These are phyloP conservation scores for Sorex fumeus DNA, from an alignment of 2,113 vertebrate genomes.

Conservation along the genomic window DNA sequence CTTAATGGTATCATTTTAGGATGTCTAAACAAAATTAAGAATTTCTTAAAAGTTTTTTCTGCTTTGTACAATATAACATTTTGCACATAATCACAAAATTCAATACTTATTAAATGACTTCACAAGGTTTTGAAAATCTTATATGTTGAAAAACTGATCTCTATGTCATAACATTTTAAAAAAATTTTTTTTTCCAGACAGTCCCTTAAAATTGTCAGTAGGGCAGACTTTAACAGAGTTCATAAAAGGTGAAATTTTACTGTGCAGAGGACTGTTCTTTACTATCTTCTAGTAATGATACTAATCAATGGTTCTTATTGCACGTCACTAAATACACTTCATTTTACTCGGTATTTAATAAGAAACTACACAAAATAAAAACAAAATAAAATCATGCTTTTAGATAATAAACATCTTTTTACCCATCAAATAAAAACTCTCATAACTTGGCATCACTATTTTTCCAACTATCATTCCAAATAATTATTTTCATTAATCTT, in stretches of 20 bases:
- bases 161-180: slow-evolving; percentile 63
- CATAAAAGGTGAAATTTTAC: slow-evolving; percentile 62
- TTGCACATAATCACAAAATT: slow-evolving; percentile 72
- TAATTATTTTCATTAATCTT: slow-evolving; percentile 70
- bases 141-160: slow-evolving; percentile 61
- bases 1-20: slow-evolving; percentile 33
- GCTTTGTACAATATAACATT: slow-evolving; percentile 74
- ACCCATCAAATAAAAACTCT: slow-evolving; percentile 67
- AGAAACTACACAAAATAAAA: slow-evolving; percentile 71
- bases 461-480: slow-evolving; percentile 61
- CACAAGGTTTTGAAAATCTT: slow-evolving; percentile 64
- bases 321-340: slow-evolving; percentile 72
- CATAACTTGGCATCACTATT: slow-evolving; percentile 63
- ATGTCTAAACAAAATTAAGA: slow-evolving; percentile 51
- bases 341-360: slow-evolving; percentile 72
- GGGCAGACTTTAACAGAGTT: slow-evolving; percentile 77
- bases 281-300: slow-evolving; percentile 47
- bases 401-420: slow-evolving; percentile 65
- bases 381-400: slow-evolving; percentile 54
- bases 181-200: slow-evolving; percentile 66
- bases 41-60: slow-evolving; percentile 53
- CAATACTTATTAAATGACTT: slow-evolving; percentile 43
- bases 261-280: slow-evolving; percentile 53
- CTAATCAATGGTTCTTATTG: slow-evolving; percentile 44
- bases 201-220: slow-evolving; percentile 57